phyloP scores from a whole-genome alignment of 2,797 vertebrate genomes.

The Pseudochromis fuscus region DNA sequence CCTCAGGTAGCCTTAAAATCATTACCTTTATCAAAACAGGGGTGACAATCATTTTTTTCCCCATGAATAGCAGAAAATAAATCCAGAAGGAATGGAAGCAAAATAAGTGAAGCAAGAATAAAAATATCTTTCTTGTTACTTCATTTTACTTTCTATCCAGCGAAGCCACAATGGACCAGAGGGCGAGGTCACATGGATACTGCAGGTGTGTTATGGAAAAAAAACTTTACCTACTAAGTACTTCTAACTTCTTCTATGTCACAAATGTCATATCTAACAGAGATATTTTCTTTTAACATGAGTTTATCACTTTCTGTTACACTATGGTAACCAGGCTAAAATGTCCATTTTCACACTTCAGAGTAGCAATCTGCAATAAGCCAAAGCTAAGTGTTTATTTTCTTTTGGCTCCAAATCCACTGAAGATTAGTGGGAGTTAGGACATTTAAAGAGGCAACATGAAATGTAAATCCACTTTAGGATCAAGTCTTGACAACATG shows the following conservation, averaged over 20 bases:
- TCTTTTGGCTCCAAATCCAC: constrained; percentile 43
- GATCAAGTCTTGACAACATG: constrained; percentile 36
- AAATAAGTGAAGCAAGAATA: neutral
- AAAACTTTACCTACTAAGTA: neutral
- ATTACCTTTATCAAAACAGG: constrained; percentile 14
- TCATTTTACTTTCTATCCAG: neutral
- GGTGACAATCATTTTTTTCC: neutral
- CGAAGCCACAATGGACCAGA: neutral
- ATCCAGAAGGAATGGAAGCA: neutral
- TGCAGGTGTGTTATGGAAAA: neutral
- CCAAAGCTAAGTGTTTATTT: constrained; percentile 62
- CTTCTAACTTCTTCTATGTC: neutral
- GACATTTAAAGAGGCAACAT: constrained; percentile 42
- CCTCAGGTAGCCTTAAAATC: constrained; percentile 32
- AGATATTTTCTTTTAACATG: neutral
- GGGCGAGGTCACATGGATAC: neutral
- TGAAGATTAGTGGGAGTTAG: constrained; percentile 48
- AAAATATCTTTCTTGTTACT: neutral
- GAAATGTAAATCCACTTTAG: constrained; percentile 38
- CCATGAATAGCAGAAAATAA: neutral
- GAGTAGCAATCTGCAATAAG: constrained; percentile 8
- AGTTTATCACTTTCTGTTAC: neutral
- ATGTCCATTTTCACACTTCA: constrained; percentile 19
- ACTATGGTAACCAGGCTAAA: neutral
- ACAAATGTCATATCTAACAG: neutral